Percentiles rank a stretch among this genome's conserved stretches.
Conservation (phyloP, 2,113 vertebrate species). For the Hippoglossus stenolepis region DNA sequence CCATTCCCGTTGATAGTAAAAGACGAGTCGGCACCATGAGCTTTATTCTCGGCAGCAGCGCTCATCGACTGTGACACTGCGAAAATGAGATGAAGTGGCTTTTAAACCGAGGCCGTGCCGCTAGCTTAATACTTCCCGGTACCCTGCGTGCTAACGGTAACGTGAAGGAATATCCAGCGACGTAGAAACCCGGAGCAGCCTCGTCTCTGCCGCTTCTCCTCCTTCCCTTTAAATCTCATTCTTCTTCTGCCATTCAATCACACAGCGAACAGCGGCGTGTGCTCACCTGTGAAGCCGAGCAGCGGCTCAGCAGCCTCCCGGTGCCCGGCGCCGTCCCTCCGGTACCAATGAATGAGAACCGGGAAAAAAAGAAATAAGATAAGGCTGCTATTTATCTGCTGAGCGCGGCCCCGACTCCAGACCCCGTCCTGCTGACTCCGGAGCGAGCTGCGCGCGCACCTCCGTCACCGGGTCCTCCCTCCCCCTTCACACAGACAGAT, state of each 20-base stretch:
- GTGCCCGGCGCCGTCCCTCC: neutral
- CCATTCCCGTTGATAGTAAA: neutral
- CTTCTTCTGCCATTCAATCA: neutral
- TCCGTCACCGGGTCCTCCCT: slow-evolving; percentile 13
- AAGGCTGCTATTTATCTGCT: slow-evolving; percentile 60
- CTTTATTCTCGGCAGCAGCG: slow-evolving; percentile 2
- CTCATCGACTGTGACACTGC: neutral
- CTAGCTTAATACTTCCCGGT: neutral
- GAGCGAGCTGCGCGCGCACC: slow-evolving; percentile 78
- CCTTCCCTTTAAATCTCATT: slow-evolving; percentile 32
- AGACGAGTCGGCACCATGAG: too few species aligned
- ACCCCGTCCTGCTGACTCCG: slow-evolving; percentile 10
- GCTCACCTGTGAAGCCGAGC: slow-evolving; percentile 43
- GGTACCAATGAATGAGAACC: neutral
- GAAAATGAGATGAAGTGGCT: neutral
- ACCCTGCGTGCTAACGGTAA: neutral
- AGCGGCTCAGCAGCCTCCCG: neutral
- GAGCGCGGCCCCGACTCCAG: slow-evolving; percentile 61
- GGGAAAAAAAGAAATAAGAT: slow-evolving; percentile 35
- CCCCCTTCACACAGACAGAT: neutral
- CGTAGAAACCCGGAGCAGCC: too few species aligned
- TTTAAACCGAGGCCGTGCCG: neutral
- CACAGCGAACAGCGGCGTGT: neutral
- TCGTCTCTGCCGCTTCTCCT: slow-evolving; percentile 10
- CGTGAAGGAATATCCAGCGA: too few species aligned